A percentile compares a stretch with the other conserved stretches of the same genome.
These are phyloP conservation scores for Dermatophagoides farinae DNA, from an alignment of 1,140 invertebrate species.

Conservation along the genomic window DNA sequence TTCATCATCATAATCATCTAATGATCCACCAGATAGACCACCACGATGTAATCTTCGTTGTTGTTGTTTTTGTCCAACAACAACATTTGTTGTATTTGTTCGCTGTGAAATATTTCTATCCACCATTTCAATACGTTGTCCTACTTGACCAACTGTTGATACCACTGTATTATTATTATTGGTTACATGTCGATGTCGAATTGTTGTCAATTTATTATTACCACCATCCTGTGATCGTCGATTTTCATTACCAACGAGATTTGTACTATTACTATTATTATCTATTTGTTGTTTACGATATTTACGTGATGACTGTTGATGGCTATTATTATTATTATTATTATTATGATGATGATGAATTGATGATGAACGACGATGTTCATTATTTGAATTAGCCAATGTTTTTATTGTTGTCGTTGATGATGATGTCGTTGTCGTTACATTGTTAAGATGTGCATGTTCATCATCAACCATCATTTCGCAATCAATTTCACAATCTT, in stretches of 20 bases:
- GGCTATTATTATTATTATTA: no score
- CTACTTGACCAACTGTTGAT: background rate
- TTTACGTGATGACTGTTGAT: no score
- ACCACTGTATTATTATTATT: no score
- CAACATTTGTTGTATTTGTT: background rate
- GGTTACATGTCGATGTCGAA: no score
- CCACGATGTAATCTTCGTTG: background rate
- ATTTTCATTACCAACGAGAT: no score
- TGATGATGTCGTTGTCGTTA: background rate
- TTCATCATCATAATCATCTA: slow-evolving; percentile 7
- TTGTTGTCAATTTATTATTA: no score
- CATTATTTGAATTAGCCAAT: background rate
- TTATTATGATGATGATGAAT: no score
- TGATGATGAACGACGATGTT: no score
- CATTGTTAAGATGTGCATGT: background rate
- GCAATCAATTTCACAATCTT: background rate
- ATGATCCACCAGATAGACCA: slow-evolving; percentile 5
- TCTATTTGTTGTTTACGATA: no score
- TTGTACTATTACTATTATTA: no score
- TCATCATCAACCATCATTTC: background rate
- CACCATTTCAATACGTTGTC: background rate
- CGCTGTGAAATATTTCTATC: background rate
- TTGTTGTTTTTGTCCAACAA: no score
- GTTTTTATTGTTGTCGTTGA: background rate
- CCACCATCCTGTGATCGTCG: no score